Base-by-base conservation (phyloP, 2,797 vertebrate genomes). In the Danio aesculapii region DNA sequence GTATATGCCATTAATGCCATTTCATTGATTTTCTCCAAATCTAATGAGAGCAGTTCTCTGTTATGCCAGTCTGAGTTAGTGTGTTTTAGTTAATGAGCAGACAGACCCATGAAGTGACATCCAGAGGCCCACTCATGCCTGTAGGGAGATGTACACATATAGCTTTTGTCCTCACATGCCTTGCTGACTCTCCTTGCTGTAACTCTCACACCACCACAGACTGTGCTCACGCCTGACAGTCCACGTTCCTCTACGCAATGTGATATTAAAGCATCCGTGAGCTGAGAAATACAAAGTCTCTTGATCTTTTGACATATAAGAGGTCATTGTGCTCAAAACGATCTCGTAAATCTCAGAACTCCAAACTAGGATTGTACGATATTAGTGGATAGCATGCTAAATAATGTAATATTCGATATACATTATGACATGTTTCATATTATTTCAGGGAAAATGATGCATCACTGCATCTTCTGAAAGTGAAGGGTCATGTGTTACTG, bases 101-200 rank as follows among this genome's bases (percentile, higher is more conserved):
- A 78, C 57, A 30, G 62, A 74, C 49, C 81, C 72, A 52, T 81
- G 83, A 78, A 77, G 49, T 81, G 81, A 81, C 86, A 84, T 83
- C 80, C 79, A 79, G 77, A 90, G 89, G 90, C 87, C 88, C 85
- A 87, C 53, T 66, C 46, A 49, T 79, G 81, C 68, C 85, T 84
- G 39, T 19, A 49, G 82, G 67, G 67, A 84, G 19, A 81, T 49
- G 61, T 75, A 73, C 64, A 80, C 79, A 84, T 82, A 75, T 79
- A 85, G 63, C 59, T 84, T 78, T 71, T 80, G 64, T 73, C 79
- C 72, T 77, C 57, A 73, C 66, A 70, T 72, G 69, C 70, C 47
- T 57, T 46, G 69, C 78, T 82, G 73, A 49, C 64, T 67, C 12
- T 64, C 57, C 47, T 68, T 71, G 61, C 66, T 75, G 46, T 69